These are phyloP conservation scores for Rousettus leschenaultii DNA, from an alignment of 2,113 vertebrate species.

Conservation along the genomic window DNA sequence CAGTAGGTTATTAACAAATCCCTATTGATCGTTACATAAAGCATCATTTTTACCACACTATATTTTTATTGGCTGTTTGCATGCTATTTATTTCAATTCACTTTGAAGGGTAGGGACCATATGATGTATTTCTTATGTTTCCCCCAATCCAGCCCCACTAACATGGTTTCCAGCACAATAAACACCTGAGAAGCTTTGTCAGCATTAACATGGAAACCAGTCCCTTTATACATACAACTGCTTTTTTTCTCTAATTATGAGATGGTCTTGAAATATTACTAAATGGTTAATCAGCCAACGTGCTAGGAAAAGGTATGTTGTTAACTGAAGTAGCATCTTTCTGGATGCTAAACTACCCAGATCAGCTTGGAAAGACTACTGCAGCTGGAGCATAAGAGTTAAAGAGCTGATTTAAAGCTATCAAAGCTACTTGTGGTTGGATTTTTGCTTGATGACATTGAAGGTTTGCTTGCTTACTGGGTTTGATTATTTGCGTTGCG, in stretches of 20 bases:
- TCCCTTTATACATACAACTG: neutral
- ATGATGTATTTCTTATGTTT: neutral
- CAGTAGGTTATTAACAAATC: neutral
- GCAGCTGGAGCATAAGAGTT: neutral
- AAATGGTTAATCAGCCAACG: conserved; percentile 8
- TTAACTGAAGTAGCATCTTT: neutral
- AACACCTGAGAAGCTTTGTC: neutral
- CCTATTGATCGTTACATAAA: neutral
- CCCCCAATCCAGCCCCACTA: too few species aligned
- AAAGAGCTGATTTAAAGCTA: conserved; percentile 31
- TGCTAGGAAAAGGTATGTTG: neutral
- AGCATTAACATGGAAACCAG: neutral
- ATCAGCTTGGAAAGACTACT: neutral
- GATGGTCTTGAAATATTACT: neutral
- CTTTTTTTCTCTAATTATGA: neutral
- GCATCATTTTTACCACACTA: neutral
- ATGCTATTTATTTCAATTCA: neutral
- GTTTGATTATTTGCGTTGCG: conserved; percentile 69
- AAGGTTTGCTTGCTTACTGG: conserved; percentile 44
- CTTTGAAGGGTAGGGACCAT: neutral
- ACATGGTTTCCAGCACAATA: neutral
- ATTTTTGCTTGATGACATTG: conserved; percentile 59
- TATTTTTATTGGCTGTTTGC: neutral
- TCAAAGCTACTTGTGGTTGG: conserved; percentile 24
- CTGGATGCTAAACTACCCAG: neutral